Conservation (phyloP, 2,888 invertebrate genomes). For the Alentia gelatinosa region DNA sequence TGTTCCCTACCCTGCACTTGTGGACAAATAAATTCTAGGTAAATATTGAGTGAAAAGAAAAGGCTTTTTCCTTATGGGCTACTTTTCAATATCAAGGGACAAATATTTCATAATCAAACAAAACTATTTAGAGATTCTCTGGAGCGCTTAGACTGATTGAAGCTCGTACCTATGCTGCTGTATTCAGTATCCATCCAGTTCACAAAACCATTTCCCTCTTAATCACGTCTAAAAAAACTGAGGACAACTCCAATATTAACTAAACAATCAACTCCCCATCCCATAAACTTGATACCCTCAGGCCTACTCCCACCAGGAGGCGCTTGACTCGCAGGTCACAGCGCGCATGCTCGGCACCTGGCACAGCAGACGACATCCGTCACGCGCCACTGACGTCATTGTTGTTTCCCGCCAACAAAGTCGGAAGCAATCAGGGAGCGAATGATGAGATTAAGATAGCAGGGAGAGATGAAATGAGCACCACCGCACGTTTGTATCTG, state of each 20-base stretch:
- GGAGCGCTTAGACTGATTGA: no score
- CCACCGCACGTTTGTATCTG: not conserved
- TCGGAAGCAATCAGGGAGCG: not conserved
- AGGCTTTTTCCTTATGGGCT: no score
- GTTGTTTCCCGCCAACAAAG: not conserved
- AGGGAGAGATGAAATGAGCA: not conserved
- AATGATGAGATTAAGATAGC: constrained; percentile 15
- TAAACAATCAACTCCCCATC: not conserved
- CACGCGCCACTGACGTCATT: not conserved
- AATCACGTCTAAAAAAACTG: not conserved
- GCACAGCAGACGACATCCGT: not conserved
- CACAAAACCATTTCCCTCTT: not conserved
- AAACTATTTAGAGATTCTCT: no score
- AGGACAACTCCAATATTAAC: not conserved
- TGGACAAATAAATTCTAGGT: no score
- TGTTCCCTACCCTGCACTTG: no score
- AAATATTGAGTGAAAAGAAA: no score
- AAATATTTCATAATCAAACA: no score
- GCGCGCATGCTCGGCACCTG: not conserved
- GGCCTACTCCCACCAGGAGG: not conserved
- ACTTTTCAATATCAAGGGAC: no score
- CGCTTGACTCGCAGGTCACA: not conserved
- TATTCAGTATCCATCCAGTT: not conserved
- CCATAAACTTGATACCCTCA: not conserved
- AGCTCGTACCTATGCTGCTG: not conserved